Conservation (phyloP, 2,113 vertebrate species). For the Pomatostomus ruficeps region DNA sequence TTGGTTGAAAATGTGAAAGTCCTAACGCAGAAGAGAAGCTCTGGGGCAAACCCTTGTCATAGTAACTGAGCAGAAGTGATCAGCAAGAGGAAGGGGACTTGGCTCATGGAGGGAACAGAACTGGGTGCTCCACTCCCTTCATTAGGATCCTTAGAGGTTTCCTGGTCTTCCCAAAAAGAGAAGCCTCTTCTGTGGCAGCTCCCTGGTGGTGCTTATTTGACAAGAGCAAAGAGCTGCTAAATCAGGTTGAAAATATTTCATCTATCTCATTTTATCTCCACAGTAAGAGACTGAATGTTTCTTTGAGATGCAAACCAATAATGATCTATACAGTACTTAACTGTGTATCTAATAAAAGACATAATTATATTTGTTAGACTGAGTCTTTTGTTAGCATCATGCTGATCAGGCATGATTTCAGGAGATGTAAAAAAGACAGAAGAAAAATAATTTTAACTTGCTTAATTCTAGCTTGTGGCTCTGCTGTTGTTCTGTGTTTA, state of each 20-base stretch:
- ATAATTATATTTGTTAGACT: neutral
- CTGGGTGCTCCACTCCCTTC: neutral
- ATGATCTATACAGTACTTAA: neutral
- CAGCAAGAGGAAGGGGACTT: neutral
- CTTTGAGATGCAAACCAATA: neutral
- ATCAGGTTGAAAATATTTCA: neutral
- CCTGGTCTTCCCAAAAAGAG: neutral
- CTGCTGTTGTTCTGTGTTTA: neutral
- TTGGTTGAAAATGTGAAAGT: neutral
- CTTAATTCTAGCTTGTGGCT: neutral
- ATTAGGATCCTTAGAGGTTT: neutral
- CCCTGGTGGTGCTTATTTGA: neutral
- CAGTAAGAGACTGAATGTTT: neutral
- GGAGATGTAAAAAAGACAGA: neutral
- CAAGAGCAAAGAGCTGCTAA: neutral
- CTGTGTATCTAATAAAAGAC: neutral
- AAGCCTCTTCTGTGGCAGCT: neutral
- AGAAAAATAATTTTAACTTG: neutral
- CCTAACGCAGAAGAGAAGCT: neutral
- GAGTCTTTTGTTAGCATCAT: neutral
- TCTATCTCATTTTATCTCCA: neutral
- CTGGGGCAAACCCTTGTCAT: neutral
- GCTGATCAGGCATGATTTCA: neutral
- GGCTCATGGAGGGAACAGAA: neutral
- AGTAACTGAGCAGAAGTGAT: neutral